Percentiles rank a stretch among this genome's conserved stretches.
phyloP scores from a whole-genome alignment of 2,113 vertebrate genomes.

The Calypte anna region DNA sequence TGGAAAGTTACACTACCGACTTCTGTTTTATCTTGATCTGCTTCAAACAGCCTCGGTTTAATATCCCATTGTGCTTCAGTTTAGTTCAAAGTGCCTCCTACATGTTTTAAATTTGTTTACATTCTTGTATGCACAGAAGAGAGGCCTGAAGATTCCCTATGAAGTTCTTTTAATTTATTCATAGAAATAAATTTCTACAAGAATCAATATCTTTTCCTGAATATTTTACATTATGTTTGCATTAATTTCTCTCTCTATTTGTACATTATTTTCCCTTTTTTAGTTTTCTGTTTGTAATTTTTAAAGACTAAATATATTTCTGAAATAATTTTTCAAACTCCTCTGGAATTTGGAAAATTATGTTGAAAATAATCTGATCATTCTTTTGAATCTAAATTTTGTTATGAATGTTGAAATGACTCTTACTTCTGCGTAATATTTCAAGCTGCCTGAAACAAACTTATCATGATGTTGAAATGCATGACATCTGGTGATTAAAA shows the following conservation, averaged over 20 bases:
- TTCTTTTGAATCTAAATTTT: neutral
- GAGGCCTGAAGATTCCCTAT: neutral
- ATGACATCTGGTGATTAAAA: neutral
- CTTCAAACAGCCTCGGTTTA: neutral
- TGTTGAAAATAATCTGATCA: neutral
- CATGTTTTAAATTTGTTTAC: constrained; percentile 25
- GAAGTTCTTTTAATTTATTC: constrained; percentile 15
- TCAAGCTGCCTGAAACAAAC: neutral
- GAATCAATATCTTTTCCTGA: neutral
- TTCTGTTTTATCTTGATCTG: neutral
- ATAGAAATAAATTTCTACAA: neutral
- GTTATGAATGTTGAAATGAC: neutral
- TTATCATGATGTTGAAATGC: neutral
- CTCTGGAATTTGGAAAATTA: neutral
- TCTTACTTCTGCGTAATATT: neutral
- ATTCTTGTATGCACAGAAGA: neutral
- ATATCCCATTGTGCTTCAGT: neutral
- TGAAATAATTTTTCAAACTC: neutral
- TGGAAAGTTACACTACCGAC: neutral
- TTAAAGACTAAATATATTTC: neutral
- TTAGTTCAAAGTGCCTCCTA: constrained; percentile 17
- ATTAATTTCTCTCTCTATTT: neutral
- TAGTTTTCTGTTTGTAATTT: neutral
- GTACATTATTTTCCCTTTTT: neutral
- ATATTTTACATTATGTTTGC: neutral